These are phyloP conservation scores for Tortrix viridana DNA, from an alignment of 2,888 invertebrate genomes.

Conservation along the genomic window DNA sequence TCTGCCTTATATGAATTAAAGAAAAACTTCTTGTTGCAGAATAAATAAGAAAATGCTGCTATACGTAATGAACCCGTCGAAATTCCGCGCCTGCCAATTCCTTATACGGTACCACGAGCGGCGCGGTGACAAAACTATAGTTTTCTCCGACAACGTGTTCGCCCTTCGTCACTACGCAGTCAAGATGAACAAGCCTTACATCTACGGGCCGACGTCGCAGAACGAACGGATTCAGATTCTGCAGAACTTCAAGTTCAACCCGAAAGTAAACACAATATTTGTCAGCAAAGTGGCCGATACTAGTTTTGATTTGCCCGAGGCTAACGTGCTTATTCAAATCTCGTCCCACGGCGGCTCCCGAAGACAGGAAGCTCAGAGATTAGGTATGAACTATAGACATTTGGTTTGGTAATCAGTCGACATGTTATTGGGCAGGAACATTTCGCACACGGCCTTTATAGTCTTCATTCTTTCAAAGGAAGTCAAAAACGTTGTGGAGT, in stretches of 20 bases:
- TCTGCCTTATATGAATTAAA: too few species aligned
- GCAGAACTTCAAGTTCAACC: constrained; percentile 99
- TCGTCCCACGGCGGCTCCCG: constrained; percentile 99
- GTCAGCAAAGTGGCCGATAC: constrained; percentile 99
- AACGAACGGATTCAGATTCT: constrained; percentile 98
- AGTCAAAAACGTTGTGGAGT: too few species aligned
- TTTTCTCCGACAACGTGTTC: constrained; percentile 99
- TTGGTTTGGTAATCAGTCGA: too few species aligned
- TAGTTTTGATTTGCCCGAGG: constrained; percentile 99
- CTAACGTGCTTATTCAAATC: constrained; percentile 99
- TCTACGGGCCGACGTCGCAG: constrained; percentile 98
- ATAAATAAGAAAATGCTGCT: constrained; percentile 96
- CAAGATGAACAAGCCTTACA: constrained; percentile 98
- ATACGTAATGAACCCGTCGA: constrained; percentile 99
- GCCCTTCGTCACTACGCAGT: constrained; percentile 98
- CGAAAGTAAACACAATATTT: constrained; percentile 99
- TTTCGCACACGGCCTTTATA: too few species aligned
- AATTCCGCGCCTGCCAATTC: constrained; percentile 98
- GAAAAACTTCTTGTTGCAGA: constrained; percentile 65
- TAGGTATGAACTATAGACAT: constrained; percentile 80
- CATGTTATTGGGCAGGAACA: too few species aligned
- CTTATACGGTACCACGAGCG: constrained; percentile 95
- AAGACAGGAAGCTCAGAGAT: constrained; percentile 98
- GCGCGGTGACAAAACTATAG: constrained; percentile 99
- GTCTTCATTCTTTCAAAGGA: too few species aligned